A percentile compares a stretch with the other conserved stretches of the same genome.
These are phyloP conservation scores for Nannobrachium achirus DNA, from an alignment of 2,113 vertebrate species.

Conservation along the genomic window DNA sequence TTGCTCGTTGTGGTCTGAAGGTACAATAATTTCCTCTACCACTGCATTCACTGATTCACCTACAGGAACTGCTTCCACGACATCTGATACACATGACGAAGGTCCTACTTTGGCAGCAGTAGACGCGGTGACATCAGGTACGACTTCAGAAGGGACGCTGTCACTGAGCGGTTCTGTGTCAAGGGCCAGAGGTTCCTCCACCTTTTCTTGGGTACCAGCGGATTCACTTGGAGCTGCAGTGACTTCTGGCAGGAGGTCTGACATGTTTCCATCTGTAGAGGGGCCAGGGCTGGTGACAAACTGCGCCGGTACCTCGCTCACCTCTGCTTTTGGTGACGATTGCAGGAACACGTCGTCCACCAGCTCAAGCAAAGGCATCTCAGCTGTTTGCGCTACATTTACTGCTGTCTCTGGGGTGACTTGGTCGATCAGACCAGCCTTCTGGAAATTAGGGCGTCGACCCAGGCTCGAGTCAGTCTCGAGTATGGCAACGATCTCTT, in stretches of 20 bases:
- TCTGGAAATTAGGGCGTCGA: background rate
- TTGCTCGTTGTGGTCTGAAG: background rate
- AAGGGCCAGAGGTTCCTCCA: background rate
- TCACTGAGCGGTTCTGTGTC: background rate
- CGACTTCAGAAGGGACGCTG: background rate
- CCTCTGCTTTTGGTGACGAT: background rate
- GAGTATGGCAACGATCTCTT: background rate
- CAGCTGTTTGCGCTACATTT: conserved; percentile 1
- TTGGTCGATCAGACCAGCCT: background rate
- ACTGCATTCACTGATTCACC: background rate
- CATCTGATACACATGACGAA: conserved; percentile 7
- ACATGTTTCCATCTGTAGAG: background rate
- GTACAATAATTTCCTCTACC: background rate
- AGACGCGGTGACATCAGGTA: background rate
- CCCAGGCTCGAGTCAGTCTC: background rate
- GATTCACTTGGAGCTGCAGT: conserved; percentile 1
- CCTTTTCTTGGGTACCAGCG: background rate
- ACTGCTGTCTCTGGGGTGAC: background rate
- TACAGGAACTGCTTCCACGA: background rate
- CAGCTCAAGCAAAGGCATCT: background rate
- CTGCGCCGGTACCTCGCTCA: background rate
- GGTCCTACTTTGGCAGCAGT: conserved; percentile 1
- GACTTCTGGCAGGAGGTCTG: background rate
- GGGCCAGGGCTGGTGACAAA: background rate
- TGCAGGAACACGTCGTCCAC: background rate